A percentile compares a stretch with the other conserved stretches of the same genome.
These are phyloP conservation scores for Betta splendens DNA, from an alignment of 2,797 vertebrate genomes.

Conservation along the genomic window DNA sequence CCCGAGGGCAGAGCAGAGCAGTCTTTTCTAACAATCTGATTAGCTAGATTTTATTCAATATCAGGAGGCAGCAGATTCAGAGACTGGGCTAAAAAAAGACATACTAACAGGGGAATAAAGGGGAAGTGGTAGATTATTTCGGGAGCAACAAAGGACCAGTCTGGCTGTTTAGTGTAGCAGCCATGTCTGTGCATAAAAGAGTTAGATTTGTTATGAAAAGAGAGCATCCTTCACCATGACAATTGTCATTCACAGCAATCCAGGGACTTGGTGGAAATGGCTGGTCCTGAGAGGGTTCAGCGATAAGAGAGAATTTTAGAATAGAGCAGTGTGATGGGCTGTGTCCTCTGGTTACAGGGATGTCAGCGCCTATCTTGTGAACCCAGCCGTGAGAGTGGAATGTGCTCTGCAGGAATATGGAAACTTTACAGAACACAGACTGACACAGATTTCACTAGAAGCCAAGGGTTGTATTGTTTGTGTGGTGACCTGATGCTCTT, in stretches of 20 bases:
- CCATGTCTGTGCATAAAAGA: not conserved
- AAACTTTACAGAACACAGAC: constrained; percentile 2
- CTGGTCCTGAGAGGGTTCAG: constrained; percentile 6
- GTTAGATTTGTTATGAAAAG: not conserved
- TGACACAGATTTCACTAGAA: too few relatives aligned
- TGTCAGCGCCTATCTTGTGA: constrained; percentile 10
- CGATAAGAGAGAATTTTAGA: constrained; percentile 14
- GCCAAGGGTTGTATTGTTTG: too few relatives aligned
- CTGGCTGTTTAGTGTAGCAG: not conserved
- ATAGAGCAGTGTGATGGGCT: not conserved
- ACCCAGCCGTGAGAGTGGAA: not conserved
- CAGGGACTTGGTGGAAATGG: not conserved
- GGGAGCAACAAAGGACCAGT: constrained; percentile 20
- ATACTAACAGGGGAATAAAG: constrained; percentile 36
- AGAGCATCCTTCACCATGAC: not conserved
- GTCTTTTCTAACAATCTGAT: constrained; percentile 66
- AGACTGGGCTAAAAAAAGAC: constrained; percentile 61
- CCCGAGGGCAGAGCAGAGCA: constrained; percentile 54
- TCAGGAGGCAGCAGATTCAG: constrained; percentile 56
- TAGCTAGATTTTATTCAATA: constrained; percentile 69
- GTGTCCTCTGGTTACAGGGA: not conserved
- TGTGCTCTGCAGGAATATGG: not conserved
- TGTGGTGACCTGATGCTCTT: too few relatives aligned
- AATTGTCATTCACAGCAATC: not conserved
- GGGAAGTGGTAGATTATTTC: constrained; percentile 31